Conservation (phyloP, 2,797 vertebrate genomes). For the Leptoclinus maculatus region DNA sequence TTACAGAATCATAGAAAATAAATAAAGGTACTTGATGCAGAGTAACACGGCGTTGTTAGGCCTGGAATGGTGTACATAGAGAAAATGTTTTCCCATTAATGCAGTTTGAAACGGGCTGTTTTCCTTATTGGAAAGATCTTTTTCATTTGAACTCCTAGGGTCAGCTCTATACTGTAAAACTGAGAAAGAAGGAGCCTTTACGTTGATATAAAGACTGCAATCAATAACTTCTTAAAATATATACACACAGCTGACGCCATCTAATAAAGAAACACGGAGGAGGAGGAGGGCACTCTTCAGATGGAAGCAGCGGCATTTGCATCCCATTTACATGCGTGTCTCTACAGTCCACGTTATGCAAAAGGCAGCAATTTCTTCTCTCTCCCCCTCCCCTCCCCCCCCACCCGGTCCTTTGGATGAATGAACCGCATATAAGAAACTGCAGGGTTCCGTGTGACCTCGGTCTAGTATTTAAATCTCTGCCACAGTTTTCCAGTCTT, state of each 20-base stretch:
- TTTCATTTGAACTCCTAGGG: constrained; percentile 9
- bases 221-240: constrained; percentile 48
- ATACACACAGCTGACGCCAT: constrained; percentile 28
- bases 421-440: constrained; percentile 33
- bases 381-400: background rate
- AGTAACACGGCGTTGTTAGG: background rate
- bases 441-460: constrained; percentile 14
- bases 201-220: constrained; percentile 44
- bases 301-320: constrained; percentile 53
- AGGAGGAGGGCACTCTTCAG: constrained; percentile 14
- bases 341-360: constrained; percentile 22
- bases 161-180: constrained; percentile 33
- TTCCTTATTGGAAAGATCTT: background rate
- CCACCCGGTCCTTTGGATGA: constrained; percentile 40
- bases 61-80: background rate
- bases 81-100: constrained; percentile 12
- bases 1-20: background rate
- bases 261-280: constrained; percentile 47
- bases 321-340: constrained; percentile 52
- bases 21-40: background rate
- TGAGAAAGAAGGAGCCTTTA: constrained; percentile 22
- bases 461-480: constrained; percentile 26
- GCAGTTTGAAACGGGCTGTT: background rate
- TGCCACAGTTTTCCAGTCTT: constrained; percentile 33
- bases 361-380: constrained; percentile 32